Base-by-base conservation (phyloP, 2,113 vertebrate species). In the Actenoides hombroni region DNA sequence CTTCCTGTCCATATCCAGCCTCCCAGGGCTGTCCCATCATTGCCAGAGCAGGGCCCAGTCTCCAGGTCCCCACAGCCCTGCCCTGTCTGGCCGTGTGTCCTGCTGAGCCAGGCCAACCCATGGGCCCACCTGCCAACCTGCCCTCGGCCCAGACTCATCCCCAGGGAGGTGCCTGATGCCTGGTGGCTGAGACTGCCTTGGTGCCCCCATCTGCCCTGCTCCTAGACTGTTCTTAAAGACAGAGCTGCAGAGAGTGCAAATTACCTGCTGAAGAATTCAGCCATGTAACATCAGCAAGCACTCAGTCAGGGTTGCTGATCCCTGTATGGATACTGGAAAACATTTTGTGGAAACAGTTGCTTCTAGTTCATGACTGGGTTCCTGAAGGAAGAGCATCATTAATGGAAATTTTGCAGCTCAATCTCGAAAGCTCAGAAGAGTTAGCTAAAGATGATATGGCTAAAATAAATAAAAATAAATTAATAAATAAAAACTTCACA, bases 21-120 rank as follows among this genome's bases (percentile, higher is more conserved):
- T 53, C 16, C 44, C 17, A 61, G 42, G 51, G 15, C 29, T 74
- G 61, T 33, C 24, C 37, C 6, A 0, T 7, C 1, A 0, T 46
- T 1, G 2, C 7, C 3, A 0, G 17, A 53, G n/a, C 26, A 40
- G 25, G 20, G 28, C n/a, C 25, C 10, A 3, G 25, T 48, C 26
- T 69, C n/a, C 40, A 49, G 25, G 29, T 81, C 11, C 39, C 18
- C 19, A 39, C 46, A 46, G 69, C 17, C 21, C 63, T 89, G 26
- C 13, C 26, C 54, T 39, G 28, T 17, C 51, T 1, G 1, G 28
- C 29, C 40, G 16, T 10, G 20, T 6, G 49, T 33, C 63, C 28
- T 42, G 18, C 44, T 39, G 40, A 49, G 46, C 39, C 14, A 11
- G 20, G 11, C 20, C 24, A 13, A 40, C 20, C 33, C 19, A 13